Evolutionary conservation across 2,113 vertebrate species (phyloP).

Genomic region (Geococcyx californianus): DNA sequence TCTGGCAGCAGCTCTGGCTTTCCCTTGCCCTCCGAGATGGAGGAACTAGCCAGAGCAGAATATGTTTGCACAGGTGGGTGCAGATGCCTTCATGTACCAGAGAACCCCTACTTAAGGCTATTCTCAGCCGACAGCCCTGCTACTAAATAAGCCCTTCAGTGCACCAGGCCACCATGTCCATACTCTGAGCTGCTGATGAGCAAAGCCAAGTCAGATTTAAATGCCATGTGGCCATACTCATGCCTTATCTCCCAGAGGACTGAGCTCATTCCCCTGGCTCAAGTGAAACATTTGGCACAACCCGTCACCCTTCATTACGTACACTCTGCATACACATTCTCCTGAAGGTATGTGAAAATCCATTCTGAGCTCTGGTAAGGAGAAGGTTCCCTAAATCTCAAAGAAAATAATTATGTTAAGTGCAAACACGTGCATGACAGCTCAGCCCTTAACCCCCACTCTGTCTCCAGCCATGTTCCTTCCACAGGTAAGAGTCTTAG

Average conservation of each 20-base stretch:
- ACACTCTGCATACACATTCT: neutral
- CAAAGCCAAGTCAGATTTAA: neutral
- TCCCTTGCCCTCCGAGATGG: fast-evolving
- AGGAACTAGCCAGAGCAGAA: neutral
- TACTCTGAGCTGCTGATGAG: neutral
- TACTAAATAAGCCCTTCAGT: fast-evolving
- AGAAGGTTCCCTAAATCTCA: neutral
- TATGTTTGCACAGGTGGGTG: fast-evolving
- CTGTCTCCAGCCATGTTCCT: neutral
- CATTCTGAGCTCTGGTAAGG: neutral
- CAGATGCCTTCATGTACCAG: neutral
- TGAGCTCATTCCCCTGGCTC: neutral
- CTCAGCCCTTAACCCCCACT: neutral
- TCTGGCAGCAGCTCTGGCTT: neutral
- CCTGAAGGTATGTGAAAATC: neutral
- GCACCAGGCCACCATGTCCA: no score
- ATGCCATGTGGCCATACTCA: fast-evolving
- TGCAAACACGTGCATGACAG: neutral
- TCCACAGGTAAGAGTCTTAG: neutral
- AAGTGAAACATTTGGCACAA: neutral
- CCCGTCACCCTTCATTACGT: fast-evolving
- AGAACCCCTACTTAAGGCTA: neutral
- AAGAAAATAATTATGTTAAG: neutral
- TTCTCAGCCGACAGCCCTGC: neutral
- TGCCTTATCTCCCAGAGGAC: neutral